These are phyloP conservation scores for Ectemnius cavifrons DNA, from an alignment of 2,888 invertebrate genomes.

Conservation along the genomic window DNA sequence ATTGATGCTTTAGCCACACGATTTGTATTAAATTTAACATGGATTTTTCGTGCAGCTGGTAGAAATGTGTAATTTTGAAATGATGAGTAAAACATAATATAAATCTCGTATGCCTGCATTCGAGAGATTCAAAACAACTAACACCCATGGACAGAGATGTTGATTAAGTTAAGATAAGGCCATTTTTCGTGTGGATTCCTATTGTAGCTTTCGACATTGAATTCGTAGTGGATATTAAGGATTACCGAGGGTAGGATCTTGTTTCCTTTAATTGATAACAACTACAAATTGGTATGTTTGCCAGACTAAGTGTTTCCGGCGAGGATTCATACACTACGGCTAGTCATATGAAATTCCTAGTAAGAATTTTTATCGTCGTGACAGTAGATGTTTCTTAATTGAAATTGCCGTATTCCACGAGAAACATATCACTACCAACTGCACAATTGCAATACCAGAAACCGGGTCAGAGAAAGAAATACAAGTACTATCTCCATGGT, in stretches of 20 bases:
- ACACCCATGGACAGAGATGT: not conserved
- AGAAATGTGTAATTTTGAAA: slow-evolving; percentile 46
- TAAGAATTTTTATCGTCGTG: slow-evolving; percentile 42
- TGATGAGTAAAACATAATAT: slow-evolving; percentile 7
- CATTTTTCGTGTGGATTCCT: no score
- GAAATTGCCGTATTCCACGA: not conserved
- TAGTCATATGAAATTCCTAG: not conserved
- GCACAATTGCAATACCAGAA: slow-evolving; percentile 40
- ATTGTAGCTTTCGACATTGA: not conserved
- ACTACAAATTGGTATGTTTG: no score
- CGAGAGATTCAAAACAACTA: slow-evolving; percentile 25
- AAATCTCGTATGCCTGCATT: slow-evolving; percentile 55
- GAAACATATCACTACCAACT: slow-evolving; percentile 54
- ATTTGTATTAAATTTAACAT: not conserved
- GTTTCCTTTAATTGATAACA: no score
- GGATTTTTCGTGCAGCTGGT: slow-evolving; percentile 54
- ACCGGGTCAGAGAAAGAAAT: slow-evolving; percentile 28
- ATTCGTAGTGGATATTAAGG: no score
- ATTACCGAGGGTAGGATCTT: no score
- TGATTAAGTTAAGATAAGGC: not conserved
- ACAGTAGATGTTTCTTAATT: slow-evolving; percentile 16
- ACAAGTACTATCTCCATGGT: slow-evolving; percentile 45
- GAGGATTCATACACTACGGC: no score
- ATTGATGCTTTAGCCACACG: no score
- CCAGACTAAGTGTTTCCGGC: no score